Base-by-base conservation (phyloP, 2,888 invertebrate species). In the Blastobasis adustella region DNA sequence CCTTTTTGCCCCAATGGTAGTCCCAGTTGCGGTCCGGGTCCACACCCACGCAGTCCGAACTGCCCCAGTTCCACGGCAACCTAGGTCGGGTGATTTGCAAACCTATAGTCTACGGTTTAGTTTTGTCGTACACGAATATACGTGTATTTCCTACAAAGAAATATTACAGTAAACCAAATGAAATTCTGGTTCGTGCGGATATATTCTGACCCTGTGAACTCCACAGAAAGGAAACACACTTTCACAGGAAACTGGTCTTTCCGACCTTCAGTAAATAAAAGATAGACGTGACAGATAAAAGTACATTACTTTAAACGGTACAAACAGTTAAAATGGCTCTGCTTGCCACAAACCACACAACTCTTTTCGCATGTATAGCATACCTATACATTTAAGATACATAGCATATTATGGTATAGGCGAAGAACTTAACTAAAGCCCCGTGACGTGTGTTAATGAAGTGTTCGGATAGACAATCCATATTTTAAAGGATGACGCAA, bases 21-120 rank as follows among this genome's bases (percentile, higher is more conserved):
- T 92, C 92, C 90, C 94, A 95, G 76, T 96, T 96, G 59, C 94
- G 89, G 71, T 95, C 95, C 1, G 93, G 89, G 68, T 95, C 95
- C 0, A 93, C 94, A 0, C 95, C 95, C 44, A 91, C 89, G 72
- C 95, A 95, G 47, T 88, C 90, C 0, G 89, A 81, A 56, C 87
- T 86, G 4, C 90, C 86, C 91, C 91, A 91, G 60, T 87, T 90
- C 89, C 89, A 89, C 4, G 88, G 88, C 63, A 89, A 85, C 89
- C 89, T 89, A 53, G 9, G 42, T 23, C 23, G 23, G 23, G 23
- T 23, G 23, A 23, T 23, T 23, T 3, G 23, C 23, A 23, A 23
- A 23, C 23, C 3, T 23, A 23, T 23, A 23, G 23, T 23, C 3
- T 3, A 2, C 23, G 23, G 23, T 23, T 23, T 23, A 23, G 23